Conservation (phyloP, 1,140 invertebrate genomes). For the Drosophila obscura region DNA sequence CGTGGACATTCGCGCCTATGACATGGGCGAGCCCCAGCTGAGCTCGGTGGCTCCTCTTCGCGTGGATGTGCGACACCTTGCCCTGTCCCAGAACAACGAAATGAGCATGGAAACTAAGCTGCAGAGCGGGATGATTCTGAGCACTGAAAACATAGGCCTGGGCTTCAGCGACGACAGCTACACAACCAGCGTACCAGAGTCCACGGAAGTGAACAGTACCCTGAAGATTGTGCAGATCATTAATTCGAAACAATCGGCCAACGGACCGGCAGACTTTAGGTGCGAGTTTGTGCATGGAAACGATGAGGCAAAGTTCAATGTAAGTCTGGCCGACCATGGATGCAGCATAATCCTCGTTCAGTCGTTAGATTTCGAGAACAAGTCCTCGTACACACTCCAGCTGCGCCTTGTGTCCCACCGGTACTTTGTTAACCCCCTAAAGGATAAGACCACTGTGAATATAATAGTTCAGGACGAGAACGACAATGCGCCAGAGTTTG, state of each 20-base stretch:
- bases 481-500: conserved; percentile 93
- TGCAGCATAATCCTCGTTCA: conserved; percentile 90
- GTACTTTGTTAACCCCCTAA: conserved; percentile 90
- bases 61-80: conserved; percentile 92
- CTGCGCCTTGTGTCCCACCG: conserved; percentile 90
- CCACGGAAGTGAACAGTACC: conserved; percentile 69
- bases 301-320: conserved; percentile 88
- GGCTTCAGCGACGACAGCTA: conserved; percentile 93
- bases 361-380: conserved; percentile 90
- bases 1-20: conserved; percentile 93
- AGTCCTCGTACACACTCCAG: conserved; percentile 90
- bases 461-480: conserved; percentile 94
- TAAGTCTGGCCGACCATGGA: conserved; percentile 90
- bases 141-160: conserved; percentile 88
- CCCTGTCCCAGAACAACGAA: conserved; percentile 84
- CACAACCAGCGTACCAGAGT: conserved; percentile 91
- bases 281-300: conserved; percentile 91
- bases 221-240: conserved; percentile 82
- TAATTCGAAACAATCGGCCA: conserved; percentile 71
- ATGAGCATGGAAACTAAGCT: conserved; percentile 43
- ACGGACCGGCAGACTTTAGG: conserved; percentile 70
- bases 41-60: conserved; percentile 91
- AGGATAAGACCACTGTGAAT: conserved; percentile 90
- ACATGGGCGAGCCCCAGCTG: conserved; percentile 93
- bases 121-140: conserved; percentile 67